Percentiles rank a stretch among this genome's conserved stretches.
Conservation (phyloP, 37 sponge, comb jelly and placozoan species). For the Corticium candelabrum region DNA sequence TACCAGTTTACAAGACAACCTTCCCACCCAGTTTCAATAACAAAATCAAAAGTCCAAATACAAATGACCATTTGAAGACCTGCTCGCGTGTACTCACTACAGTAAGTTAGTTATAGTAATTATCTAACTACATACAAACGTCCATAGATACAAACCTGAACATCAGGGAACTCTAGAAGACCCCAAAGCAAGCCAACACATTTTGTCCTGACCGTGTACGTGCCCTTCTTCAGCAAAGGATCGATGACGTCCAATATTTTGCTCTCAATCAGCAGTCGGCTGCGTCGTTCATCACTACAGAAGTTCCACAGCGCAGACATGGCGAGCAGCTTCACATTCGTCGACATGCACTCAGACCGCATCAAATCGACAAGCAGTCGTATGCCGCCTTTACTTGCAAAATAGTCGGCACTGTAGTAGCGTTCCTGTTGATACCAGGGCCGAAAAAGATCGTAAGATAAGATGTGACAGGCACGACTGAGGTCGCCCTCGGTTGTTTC, state of each 20-base stretch:
- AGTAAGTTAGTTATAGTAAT: too few relatives aligned
- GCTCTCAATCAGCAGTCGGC: background rate
- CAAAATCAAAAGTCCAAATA: too few relatives aligned
- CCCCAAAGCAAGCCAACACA: background rate
- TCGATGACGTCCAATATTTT: background rate
- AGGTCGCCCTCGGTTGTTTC: background rate
- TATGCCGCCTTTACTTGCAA: background rate
- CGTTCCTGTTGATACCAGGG: conserved; percentile 6
- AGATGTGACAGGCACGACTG: background rate
- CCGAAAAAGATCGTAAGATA: background rate
- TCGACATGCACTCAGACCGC: background rate
- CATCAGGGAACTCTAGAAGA: background rate
- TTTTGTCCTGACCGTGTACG: background rate
- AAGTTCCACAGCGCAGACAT: background rate
- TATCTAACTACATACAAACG: too few relatives aligned
- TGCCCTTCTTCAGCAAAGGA: background rate
- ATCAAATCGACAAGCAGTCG: background rate
- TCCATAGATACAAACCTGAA: too few relatives aligned
- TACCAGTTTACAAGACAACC: too few relatives aligned
- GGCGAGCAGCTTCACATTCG: background rate
- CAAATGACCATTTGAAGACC: too few relatives aligned
- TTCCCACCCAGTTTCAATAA: too few relatives aligned
- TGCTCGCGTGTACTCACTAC: too few relatives aligned
- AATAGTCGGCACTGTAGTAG: conserved; percentile 2
- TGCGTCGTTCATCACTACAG: background rate